Evolutionary conservation across 2,888 invertebrate genomes (phyloP).

Genomic region (Agriopis marginaria): DNA sequence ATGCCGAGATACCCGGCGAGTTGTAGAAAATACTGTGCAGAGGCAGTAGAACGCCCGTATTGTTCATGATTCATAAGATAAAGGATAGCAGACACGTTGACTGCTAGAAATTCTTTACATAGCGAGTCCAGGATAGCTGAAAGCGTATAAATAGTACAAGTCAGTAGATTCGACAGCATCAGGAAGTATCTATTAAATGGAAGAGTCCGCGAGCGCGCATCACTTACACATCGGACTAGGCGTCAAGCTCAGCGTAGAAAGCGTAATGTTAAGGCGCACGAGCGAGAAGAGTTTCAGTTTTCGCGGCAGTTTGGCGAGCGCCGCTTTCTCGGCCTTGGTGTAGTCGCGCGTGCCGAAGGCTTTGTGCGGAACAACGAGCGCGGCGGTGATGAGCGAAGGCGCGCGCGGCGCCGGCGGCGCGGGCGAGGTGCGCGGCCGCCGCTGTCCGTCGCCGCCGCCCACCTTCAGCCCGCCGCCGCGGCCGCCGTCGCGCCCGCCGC

Average conservation of each 20-base stretch:
- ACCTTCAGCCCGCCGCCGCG: conserved; percentile 76
- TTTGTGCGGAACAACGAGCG: conserved; percentile 92
- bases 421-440: conserved; percentile 77
- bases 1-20: conserved; percentile 97
- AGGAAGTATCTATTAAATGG: conserved; percentile 36
- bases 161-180: conserved; percentile 50
- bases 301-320: conserved; percentile 88
- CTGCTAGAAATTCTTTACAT: conserved; percentile 95
- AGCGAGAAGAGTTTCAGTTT: conserved; percentile 90
- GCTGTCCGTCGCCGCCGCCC: conserved; percentile 66
- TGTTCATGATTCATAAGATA: conserved; percentile 98
- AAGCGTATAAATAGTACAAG: conserved; percentile 63
- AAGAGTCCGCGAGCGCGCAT: conserved; percentile 15
- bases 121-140: conserved; percentile 95
- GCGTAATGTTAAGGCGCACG: conserved; percentile 89
- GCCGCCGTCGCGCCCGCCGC: conserved; percentile 68
- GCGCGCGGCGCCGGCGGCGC: conserved; percentile 78
- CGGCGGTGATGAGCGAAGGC: conserved; percentile 87
- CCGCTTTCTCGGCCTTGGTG: conserved; percentile 89
- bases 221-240: conserved; percentile 92
- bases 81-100: conserved; percentile 96
- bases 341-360: conserved; percentile 91
- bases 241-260: conserved; percentile 90
- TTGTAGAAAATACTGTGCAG: conserved; percentile 97
- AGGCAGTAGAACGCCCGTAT: conserved; percentile 96